A percentile compares a stretch with the other conserved stretches of the same genome.
Conservation (phyloP, 2,888 invertebrate species). For the Scaptomyza tumidula region DNA sequence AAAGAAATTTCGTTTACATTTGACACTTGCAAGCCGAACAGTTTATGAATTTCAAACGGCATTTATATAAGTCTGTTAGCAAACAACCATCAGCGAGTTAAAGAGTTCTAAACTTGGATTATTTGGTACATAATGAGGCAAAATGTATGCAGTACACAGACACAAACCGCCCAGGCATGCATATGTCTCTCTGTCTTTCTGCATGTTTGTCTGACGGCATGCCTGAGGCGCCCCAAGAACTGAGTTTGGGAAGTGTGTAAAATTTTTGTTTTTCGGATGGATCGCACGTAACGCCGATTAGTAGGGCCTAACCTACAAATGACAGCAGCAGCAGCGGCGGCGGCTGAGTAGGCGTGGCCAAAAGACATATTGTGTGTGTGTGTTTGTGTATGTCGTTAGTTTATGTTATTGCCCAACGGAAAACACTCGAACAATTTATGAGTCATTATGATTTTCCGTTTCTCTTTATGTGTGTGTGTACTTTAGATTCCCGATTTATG, state of each 20-base stretch:
- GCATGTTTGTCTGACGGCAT: constrained; percentile 5
- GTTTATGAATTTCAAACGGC: constrained; percentile 31
- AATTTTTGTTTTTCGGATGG: constrained; percentile 62
- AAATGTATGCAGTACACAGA: constrained; percentile 70
- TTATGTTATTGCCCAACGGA: constrained; percentile 33
- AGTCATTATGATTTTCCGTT: constrained; percentile 56
- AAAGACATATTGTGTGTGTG: not conserved
- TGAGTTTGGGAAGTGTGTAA: constrained; percentile 7
- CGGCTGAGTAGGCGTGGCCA: constrained; percentile 25
- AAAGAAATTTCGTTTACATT: not conserved
- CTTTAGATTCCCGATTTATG: not conserved
- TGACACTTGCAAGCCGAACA: constrained; percentile 20
- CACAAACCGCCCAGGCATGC: constrained; percentile 34
- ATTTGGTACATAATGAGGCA: constrained; percentile 63
- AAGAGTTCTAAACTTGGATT: constrained; percentile 38
- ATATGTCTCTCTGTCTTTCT: constrained; percentile 15
- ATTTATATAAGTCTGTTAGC: constrained; percentile 2
- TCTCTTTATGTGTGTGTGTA: not conserved
- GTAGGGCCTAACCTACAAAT: constrained; percentile 62
- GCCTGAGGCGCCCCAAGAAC: constrained; percentile 23
- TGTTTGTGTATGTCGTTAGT: constrained; percentile 8
- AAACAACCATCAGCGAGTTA: constrained; percentile 3
- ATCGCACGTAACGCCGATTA: constrained; percentile 76
- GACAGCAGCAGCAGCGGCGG: not conserved
- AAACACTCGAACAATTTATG: constrained; percentile 36